Evolutionary conservation across 2,888 invertebrate genomes (phyloP), one percentile per base, ranked within the genome.

Genomic region (Callyntrura sp.): DNA sequence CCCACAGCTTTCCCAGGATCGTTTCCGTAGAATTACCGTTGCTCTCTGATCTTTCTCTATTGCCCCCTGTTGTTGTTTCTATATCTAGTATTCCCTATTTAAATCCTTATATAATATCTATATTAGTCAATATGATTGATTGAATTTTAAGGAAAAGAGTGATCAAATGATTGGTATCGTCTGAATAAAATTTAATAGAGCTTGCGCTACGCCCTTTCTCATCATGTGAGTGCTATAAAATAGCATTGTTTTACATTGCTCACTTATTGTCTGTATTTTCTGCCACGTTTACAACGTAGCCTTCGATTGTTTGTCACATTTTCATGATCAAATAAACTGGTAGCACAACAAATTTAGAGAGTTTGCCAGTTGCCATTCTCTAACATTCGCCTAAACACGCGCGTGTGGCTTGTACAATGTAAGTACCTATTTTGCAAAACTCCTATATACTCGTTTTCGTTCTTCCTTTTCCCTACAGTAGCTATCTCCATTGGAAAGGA

Each of bases 21-120:
- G 17, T 65, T 28, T 65, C 62, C 62, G 62, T 28, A 28, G n/a
- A n/a, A n/a, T n/a, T n/a, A n/a, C 28, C 35, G 3, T 43, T 70
- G 23, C 17, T 43, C 43, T 25, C 35, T n/a, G 28, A 14, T 51
- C 78, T 12, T 25, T 23, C 28, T 0, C 45, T 73, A n/a, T 73
- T n/a, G n/a, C n/a, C n/a, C n/a, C n/a, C n/a, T n/a, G n/a, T n/a
- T 23, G 1, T 51, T 25, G 3, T 70, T 9, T 70, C 23, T 25
- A 9, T n/a, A 12, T 28, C 28, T 78, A 17, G 48, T 45, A 8
- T 25, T 62, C 65, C n/a, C n/a, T n/a, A 60, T 23, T n/a, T n/a
- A n/a, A n/a, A n/a, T n/a, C n/a, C n/a, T n/a, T n/a, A n/a, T n/a
- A 60, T 43, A 55, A 25, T 51, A 78, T 51, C 78, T 25, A 55